Base-by-base conservation (phyloP, 2,888 invertebrate genomes). In the Morpho deidamia region DNA sequence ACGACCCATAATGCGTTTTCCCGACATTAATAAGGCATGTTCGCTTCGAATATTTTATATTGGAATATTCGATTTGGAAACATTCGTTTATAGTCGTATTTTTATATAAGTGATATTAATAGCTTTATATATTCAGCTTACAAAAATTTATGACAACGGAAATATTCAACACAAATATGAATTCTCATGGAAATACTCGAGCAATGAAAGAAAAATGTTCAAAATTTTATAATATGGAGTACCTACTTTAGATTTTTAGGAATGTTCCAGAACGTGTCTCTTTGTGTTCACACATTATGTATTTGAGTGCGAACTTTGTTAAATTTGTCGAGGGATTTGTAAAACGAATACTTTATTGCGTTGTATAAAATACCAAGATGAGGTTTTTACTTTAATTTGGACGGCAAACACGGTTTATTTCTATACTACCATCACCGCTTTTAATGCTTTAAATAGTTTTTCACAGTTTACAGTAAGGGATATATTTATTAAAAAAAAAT, bases 181-280 rank as follows among this genome's bases (percentile, higher is more conserved):
- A 58, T 60, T 53, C 51, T 53, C 55, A 51, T 54, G 51, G 45
- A 54, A 58, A 58, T 58, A 56, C 56, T 58, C 51, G 45, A 44
- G 48, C 38, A 53, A 54, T 49, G 54, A 51, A 45, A 60, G 58
- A 58, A 60, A 60, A 58, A 55, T 58, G 55, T 51, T 48, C 51
- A 55, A 55, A 60, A 41, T 60, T 60, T 51, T 51, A 60, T 55
- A 53, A 53, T 51, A 60, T 43, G 55, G 50, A 60, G 56, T 60
- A 55, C n/a, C n/a, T n/a, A 64, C 54, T 62, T 55, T 42, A 53
- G 54, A 44, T 73, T 76, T 80, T 76, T 33, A 44, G 44, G 39
- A 53, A 53, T 53, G 42, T 51, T 51, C 42, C 37, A 42, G 12
- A 43, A 51, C 11, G 39, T 44, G 32, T 50, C 37, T 51, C 39